Base-by-base conservation (phyloP, 2,888 invertebrate genomes). In the Halictus quadricinctus region DNA sequence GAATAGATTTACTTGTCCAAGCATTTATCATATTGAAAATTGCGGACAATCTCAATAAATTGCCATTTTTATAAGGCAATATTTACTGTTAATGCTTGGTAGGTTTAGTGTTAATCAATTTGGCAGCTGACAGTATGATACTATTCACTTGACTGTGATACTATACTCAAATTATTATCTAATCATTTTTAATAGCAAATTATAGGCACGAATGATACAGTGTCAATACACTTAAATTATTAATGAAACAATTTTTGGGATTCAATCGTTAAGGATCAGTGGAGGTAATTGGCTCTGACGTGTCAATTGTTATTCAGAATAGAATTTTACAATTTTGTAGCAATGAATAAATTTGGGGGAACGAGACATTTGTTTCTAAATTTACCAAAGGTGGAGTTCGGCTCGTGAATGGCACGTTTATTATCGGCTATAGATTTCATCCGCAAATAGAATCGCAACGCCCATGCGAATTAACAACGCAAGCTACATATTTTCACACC, bases 401-500 rank as follows among this genome's bases (percentile, higher is more conserved):
- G 25, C 25, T 60, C 25, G 1, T 15, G 60, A 25, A 15, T 60
- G 25, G 25, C 60, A 25, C 25, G 25, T 60, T 60, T 60, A 60
- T 60, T 60, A 25, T 60, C 60, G 25, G 25, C 13, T 60, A 25
- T 60, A 60, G 25, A 60, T 58, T 72, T 41, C 73, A 43, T 48
- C 21, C n/a, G 7, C 12, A 64, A 78, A 72, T 48, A 72, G 48
- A 29, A 29, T 36, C 60, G 29, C 72, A 21, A 6, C 72, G 64
- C 73, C 50, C 60, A 79, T 48, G 50, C 50, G 18, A 74, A 54
- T 79, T 79, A 43, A 48, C 29, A 73, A 21, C 18, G 25, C 25
- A 5, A 60, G 48, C 60, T 2, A 29, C 25, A 36, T 50, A 48
- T 4, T 79, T 48, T 66, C 25, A 64, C 21, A 72, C 79, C 48